Percentiles rank a stretch among this genome's conserved stretches.
Evolutionary conservation across 2,113 vertebrate genomes (phyloP).

Genomic region (Pelecanus crispus): DNA sequence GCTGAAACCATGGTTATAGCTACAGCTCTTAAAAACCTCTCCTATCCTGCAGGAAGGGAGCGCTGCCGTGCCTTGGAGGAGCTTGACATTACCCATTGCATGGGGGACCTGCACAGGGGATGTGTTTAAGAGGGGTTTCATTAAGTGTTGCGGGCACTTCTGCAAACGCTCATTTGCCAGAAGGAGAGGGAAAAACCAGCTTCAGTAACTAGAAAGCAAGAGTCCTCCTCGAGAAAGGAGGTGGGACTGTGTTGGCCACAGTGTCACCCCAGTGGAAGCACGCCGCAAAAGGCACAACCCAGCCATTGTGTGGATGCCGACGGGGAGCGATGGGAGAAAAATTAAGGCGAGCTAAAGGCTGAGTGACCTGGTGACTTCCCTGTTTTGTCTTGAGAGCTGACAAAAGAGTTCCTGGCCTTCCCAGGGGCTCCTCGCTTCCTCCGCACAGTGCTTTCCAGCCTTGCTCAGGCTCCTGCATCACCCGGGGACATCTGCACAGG

Average conservation of each 20-base stretch:
- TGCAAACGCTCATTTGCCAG: background rate
- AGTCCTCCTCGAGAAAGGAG: background rate
- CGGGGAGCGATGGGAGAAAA: background rate
- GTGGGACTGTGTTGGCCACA: accelerated
- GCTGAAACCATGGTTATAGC: background rate
- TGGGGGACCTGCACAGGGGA: background rate
- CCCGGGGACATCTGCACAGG: constrained; percentile 8
- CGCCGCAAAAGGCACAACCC: accelerated
- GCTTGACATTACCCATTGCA: accelerated
- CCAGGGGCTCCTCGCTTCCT: background rate
- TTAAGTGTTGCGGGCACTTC: accelerated
- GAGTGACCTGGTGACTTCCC: constrained; percentile 43
- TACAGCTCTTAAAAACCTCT: background rate
- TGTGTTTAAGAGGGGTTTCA: background rate
- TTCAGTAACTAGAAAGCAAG: background rate
- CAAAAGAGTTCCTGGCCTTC: constrained; percentile 48
- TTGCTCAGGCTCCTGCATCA: background rate
- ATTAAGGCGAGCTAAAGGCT: background rate
- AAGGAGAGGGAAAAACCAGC: background rate
- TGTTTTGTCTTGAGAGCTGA: constrained; percentile 50
- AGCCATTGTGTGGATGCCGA: background rate
- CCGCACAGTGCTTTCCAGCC: background rate
- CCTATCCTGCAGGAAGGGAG: background rate
- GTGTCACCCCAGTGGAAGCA: background rate
- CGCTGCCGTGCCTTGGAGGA: background rate